phyloP scores from a whole-genome alignment of 2,797 vertebrate species.

The Lophotriccus pileatus region DNA sequence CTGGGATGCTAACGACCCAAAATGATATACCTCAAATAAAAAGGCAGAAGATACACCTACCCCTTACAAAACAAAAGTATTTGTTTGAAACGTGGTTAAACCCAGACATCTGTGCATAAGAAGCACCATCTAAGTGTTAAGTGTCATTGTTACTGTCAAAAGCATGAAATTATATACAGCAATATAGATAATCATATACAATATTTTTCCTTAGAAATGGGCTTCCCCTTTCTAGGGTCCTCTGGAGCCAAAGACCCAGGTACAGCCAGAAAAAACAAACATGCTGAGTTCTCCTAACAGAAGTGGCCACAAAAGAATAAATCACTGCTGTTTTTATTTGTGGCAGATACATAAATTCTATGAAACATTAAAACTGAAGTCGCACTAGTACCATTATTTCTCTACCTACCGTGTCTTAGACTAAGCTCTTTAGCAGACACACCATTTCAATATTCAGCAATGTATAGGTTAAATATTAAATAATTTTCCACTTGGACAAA shows the following conservation, averaged over 20 bases:
- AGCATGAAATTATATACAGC: not conserved
- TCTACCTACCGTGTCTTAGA: not conserved
- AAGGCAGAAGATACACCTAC: not conserved
- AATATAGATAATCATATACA: not conserved
- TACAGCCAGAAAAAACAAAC: conserved; percentile 29
- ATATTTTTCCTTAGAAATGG: not conserved
- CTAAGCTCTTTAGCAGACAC: not conserved
- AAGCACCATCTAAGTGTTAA: not conserved
- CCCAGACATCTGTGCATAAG: not conserved
- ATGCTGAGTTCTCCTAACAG: not conserved
- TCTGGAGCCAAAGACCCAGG: not conserved
- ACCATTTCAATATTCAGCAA: not conserved
- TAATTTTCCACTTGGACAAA: not conserved
- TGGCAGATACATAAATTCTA: conserved; percentile 12
- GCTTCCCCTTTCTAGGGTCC: not conserved
- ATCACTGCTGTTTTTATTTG: conserved; percentile 7
- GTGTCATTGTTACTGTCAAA: not conserved
- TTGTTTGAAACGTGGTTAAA: not conserved
- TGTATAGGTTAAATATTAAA: not conserved
- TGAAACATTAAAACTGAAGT: not conserved
- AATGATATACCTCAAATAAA: not conserved
- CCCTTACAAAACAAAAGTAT: not conserved
- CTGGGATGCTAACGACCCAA: not conserved
- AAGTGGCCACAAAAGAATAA: not conserved
- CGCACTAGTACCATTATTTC: not conserved